Evolutionary conservation across 2,113 vertebrate genomes (phyloP).

Genomic region (Limnothrissa miodon): DNA sequence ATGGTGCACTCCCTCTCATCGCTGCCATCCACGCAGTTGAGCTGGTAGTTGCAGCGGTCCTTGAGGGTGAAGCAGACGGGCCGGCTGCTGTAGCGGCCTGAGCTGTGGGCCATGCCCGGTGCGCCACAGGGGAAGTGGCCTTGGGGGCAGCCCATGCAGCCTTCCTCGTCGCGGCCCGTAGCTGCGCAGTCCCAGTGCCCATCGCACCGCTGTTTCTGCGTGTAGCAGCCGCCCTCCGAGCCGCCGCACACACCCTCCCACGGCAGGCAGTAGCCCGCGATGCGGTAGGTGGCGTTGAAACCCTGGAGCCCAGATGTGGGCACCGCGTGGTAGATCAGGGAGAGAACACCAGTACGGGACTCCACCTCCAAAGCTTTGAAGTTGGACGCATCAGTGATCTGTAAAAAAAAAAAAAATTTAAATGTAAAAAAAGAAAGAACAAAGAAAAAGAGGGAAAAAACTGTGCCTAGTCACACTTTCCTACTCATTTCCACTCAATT

Average conservation of each 20-base stretch:
- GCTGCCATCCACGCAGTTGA: constrained; percentile 80
- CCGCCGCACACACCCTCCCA: constrained; percentile 82
- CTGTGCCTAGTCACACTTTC: too few species aligned
- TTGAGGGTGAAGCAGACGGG: constrained; percentile 75
- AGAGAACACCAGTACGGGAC: constrained; percentile 77
- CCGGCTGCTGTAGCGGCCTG: constrained; percentile 37
- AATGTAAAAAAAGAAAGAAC: too few species aligned
- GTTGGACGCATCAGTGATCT: constrained; percentile 76
- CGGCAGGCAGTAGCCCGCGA: constrained; percentile 81
- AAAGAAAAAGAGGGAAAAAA: background rate
- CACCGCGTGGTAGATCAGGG: constrained; percentile 67
- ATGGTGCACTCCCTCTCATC: constrained; percentile 81
- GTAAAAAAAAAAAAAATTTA: too few species aligned
- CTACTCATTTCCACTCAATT: too few species aligned
- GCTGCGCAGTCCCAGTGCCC: constrained; percentile 84
- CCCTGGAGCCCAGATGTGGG: constrained; percentile 64
- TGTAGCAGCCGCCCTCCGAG: constrained; percentile 72
- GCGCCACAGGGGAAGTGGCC: constrained; percentile 78
- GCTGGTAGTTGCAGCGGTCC: constrained; percentile 88
- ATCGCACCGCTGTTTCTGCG: constrained; percentile 76
- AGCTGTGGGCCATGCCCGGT: constrained; percentile 48
- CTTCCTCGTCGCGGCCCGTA: constrained; percentile 79
- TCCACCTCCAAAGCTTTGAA: constrained; percentile 78
- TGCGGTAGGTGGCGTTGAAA: constrained; percentile 86
- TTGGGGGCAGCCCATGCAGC: constrained; percentile 70